Evolutionary conservation across 2,888 invertebrate genomes (phyloP).

Genomic region (Amiota communis): DNA sequence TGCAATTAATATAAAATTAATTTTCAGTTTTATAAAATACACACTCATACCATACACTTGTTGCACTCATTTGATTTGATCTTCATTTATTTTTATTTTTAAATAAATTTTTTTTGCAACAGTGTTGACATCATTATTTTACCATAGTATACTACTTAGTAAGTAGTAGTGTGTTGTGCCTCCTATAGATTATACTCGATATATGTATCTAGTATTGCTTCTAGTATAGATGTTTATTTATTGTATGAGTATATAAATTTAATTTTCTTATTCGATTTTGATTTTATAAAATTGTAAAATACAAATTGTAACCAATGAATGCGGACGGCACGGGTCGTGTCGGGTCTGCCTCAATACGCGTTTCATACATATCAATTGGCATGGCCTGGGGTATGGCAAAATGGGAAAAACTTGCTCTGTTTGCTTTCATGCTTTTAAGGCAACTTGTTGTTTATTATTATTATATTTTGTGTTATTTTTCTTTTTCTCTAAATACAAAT

Average conservation of each 20-base stretch:
- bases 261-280: constrained; percentile 2
- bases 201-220: neutral
- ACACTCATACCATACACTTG: neutral
- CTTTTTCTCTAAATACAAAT: neutral
- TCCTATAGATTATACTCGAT: neutral
- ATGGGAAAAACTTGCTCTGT: constrained; percentile 17
- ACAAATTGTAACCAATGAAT: no score
- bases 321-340: neutral
- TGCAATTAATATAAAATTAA: neutral
- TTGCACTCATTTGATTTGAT: neutral
- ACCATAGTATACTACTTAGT: constrained; percentile 47
- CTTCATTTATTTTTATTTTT: neutral
- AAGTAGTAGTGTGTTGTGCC: no score
- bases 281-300: constrained; percentile 8
- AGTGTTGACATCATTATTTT: constrained; percentile 58
- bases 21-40: neutral
- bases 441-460: constrained; percentile 43
- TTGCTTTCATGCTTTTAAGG: constrained; percentile 54
- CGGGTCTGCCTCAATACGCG: constrained; percentile 1
- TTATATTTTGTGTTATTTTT: neutral
- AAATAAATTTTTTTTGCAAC: neutral
- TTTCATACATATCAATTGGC: constrained; percentile 1
- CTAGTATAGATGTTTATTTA: no score
- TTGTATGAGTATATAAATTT: no score
- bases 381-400: neutral